These are phyloP conservation scores for Collichthys lucidus DNA, from an alignment of 2,113 vertebrate species.

Conservation along the genomic window DNA sequence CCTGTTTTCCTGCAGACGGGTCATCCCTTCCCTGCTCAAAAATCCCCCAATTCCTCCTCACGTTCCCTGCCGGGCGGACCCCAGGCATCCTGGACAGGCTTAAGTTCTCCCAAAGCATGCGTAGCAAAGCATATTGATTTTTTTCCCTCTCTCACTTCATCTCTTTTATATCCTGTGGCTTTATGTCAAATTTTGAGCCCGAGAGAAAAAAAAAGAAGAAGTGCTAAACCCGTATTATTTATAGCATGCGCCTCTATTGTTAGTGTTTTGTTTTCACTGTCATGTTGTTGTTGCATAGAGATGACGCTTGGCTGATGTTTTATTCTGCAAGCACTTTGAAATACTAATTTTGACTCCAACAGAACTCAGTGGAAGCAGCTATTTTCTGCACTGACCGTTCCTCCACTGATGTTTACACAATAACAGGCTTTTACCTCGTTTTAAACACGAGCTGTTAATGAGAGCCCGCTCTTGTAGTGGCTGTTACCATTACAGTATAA, in stretches of 20 bases:
- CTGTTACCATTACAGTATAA: conserved; percentile 6
- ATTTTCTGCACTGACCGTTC: conserved; percentile 1
- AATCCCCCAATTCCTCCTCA: conserved; percentile 55
- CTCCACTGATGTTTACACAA: conserved; percentile 2
- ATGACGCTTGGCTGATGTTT: neutral
- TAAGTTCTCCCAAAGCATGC: conserved; percentile 49
- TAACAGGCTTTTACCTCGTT: conserved; percentile 12
- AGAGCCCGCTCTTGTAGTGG: conserved; percentile 7
- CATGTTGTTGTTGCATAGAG: conserved; percentile 19
- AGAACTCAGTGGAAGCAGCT: neutral
- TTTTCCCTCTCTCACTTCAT: conserved; percentile 47
- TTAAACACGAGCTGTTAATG: neutral
- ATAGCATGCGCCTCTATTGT: conserved; percentile 40
- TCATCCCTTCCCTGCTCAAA: conserved; percentile 55
- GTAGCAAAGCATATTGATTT: conserved; percentile 63
- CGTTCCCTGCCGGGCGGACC: conserved; percentile 51
- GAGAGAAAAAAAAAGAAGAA: conserved; percentile 41
- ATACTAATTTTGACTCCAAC: conserved; percentile 1
- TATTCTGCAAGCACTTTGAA: conserved; percentile 16
- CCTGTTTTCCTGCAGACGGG: conserved; percentile 63
- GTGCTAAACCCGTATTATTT: conserved; percentile 45
- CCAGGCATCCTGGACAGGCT: conserved; percentile 48
- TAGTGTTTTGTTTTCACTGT: conserved; percentile 18
- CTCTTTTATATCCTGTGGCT: conserved; percentile 60
- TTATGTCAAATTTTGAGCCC: conserved; percentile 62